Conservation (phyloP, 2,797 vertebrate species). For the Cichlasoma orientale region DNA sequence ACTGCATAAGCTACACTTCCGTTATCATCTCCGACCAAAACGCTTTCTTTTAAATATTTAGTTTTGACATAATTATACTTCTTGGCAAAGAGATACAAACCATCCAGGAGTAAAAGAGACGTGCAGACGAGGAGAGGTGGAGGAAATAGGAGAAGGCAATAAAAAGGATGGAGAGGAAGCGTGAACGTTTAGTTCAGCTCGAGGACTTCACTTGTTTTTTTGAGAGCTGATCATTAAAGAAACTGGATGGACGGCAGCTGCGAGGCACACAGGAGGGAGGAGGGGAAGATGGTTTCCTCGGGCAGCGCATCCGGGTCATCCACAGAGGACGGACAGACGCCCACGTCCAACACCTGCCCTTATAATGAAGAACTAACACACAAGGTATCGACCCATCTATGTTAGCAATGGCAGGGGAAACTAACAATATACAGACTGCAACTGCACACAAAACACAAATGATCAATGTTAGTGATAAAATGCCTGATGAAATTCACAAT, state of each 20-base stretch:
- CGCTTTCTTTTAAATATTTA: conserved; percentile 41
- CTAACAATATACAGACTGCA: not conserved
- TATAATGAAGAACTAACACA: conserved; percentile 73
- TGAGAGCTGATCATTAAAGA: not conserved
- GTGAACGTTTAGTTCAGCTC: not conserved
- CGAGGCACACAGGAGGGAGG: conserved; percentile 6
- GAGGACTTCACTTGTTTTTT: not conserved
- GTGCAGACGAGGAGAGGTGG: not conserved
- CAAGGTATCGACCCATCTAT: conserved; percentile 53
- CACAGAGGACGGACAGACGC: conserved; percentile 59
- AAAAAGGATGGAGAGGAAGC: not conserved
- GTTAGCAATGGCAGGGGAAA: not conserved
- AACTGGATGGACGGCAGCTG: conserved; percentile 29
- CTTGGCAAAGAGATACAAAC: conserved; percentile 9
- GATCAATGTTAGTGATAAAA: not conserved
- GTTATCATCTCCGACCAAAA: not conserved
- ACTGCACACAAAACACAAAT: not conserved
- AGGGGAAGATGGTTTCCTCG: conserved; percentile 28
- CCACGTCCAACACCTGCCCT: conserved; percentile 24
- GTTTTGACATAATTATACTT: not conserved
- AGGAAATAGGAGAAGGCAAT: not conserved
- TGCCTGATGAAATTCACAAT: not conserved
- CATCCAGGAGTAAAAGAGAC: not conserved
- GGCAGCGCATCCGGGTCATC: conserved; percentile 71
- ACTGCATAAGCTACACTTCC: conserved; percentile 32